Evolutionary conservation across 2,113 vertebrate genomes (phyloP).

Genomic region (Elephas maximus): DNA sequence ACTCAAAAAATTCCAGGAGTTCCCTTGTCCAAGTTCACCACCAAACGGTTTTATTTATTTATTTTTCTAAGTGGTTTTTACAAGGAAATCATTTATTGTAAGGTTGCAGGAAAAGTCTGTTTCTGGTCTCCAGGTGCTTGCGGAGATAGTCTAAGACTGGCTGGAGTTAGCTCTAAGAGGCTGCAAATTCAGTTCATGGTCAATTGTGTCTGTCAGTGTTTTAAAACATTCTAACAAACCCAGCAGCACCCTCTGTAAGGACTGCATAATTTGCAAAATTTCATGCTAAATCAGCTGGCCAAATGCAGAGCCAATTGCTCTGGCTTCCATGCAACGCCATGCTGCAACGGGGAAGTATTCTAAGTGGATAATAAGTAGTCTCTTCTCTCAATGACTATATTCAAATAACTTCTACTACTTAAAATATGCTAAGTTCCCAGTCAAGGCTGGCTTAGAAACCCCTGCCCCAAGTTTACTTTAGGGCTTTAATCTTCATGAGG

Average conservation of each 20-base stretch:
- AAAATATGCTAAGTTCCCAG: conserved; percentile 57
- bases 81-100: conserved; percentile 65
- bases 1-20: conserved; percentile 15
- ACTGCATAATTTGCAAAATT: conserved; percentile 74
- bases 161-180: background rate
- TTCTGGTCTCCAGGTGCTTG: background rate
- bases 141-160: conserved; percentile 15
- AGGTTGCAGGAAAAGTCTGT: conserved; percentile 47
- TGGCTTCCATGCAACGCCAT: conserved; percentile 54
- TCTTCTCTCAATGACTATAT: conserved; percentile 74
- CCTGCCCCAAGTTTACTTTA: background rate
- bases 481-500: background rate
- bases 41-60: conserved; percentile 51
- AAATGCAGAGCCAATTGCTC: conserved; percentile 72
- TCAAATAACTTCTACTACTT: conserved; percentile 76
- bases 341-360: conserved; percentile 69
- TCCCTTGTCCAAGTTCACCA: conserved; percentile 31
- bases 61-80: conserved; percentile 3
- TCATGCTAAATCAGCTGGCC: conserved; percentile 80
- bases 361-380: conserved; percentile 82
- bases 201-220: conserved; percentile 68
- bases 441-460: conserved; percentile 48
- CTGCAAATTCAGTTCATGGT: conserved; percentile 55
- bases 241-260: conserved; percentile 74
- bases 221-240: conserved; percentile 74